Evolutionary conservation across 1,140 invertebrate genomes (phyloP).

Genomic region (Capitella teleta): DNA sequence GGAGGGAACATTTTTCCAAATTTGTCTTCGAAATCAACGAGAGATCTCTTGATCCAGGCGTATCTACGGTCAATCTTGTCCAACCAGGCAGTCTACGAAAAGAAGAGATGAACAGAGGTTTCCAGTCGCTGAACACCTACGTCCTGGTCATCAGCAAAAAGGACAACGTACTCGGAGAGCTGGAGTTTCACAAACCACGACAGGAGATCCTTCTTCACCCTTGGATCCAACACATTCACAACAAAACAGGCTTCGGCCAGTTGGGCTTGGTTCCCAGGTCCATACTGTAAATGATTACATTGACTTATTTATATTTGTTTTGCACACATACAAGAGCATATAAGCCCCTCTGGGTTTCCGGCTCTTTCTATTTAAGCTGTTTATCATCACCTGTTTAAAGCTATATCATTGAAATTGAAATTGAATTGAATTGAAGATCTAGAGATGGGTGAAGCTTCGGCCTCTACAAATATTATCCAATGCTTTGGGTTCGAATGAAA

Average conservation of each 20-base stretch:
- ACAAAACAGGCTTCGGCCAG: conserved; percentile 86
- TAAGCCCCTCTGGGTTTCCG: too few species aligned
- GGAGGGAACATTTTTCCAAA: conserved; percentile 80
- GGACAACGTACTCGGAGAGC: conserved; percentile 80
- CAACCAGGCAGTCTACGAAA: conserved; percentile 67
- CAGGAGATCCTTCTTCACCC: conserved; percentile 76
- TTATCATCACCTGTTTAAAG: too few species aligned
- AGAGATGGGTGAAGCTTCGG: too few species aligned
- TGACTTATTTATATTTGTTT: too few species aligned
- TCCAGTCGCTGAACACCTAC: conserved; percentile 26
- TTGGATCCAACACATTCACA: conserved; percentile 78
- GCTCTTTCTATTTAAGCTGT: too few species aligned
- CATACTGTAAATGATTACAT: conserved; percentile 9
- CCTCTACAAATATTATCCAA: too few species aligned
- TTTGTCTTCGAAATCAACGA: conserved; percentile 92
- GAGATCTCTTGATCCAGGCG: conserved; percentile 89
- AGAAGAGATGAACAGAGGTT: not conserved
- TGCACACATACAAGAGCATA: too few species aligned
- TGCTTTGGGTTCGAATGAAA: too few species aligned
- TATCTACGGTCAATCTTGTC: conserved; percentile 91
- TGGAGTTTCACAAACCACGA: conserved; percentile 85
- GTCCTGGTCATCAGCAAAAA: conserved; percentile 92
- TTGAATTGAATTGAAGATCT: too few species aligned
- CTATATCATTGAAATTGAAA: too few species aligned
- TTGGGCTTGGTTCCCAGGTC: conserved; percentile 47